A percentile compares a stretch with the other conserved stretches of the same genome.
Evolutionary conservation across 2,113 vertebrate genomes (phyloP).

Genomic region (Dryoscopus gambensis): DNA sequence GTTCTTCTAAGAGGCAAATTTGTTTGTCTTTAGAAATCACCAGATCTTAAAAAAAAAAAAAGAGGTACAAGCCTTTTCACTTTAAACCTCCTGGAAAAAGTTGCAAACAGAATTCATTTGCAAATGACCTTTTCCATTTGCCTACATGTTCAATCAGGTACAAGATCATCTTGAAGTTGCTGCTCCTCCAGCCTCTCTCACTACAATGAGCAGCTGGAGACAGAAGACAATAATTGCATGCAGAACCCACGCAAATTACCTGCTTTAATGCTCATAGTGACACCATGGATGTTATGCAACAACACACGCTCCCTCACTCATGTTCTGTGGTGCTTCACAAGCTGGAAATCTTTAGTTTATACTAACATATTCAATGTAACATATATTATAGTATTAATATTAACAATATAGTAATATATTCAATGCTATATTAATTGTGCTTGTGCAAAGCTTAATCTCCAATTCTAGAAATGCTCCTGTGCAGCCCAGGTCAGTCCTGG

Average conservation of each 20-base stretch:
- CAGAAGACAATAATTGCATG: background rate
- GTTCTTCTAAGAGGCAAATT: background rate
- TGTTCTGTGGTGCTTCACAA: background rate
- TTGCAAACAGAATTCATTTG: background rate
- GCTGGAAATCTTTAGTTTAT: background rate
- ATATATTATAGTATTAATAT: background rate
- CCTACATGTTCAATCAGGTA: background rate
- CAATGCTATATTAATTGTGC: background rate
- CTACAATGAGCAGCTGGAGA: background rate
- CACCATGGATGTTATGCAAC: background rate
- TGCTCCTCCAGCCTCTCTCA: background rate
- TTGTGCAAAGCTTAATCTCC: background rate
- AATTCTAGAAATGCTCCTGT: background rate
- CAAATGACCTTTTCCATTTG: background rate
- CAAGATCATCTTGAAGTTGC: background rate
- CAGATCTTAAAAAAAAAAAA: background rate
- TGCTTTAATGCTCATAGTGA: background rate
- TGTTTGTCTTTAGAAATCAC: background rate
- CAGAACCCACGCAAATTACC: background rate
- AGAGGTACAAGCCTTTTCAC: background rate
- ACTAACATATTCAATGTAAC: background rate
- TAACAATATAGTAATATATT: background rate
- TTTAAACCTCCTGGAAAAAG: background rate
- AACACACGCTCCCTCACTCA: background rate
- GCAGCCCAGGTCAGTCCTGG: background rate